Evolutionary conservation across 1,140 invertebrate species (phyloP).

Genomic region (Globodera ellingtonae): DNA sequence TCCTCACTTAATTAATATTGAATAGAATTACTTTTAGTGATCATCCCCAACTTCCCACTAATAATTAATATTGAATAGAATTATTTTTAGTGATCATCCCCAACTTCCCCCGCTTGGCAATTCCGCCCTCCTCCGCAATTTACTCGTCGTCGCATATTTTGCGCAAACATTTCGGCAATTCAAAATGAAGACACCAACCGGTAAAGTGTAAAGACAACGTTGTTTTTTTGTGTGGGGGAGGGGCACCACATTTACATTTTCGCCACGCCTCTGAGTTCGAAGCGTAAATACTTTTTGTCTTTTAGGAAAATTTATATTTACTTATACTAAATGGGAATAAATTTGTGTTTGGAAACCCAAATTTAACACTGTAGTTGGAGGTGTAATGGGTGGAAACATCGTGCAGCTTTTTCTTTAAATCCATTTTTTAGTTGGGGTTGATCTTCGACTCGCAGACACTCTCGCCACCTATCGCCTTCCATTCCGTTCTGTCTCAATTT

Average conservation of each 20-base stretch:
- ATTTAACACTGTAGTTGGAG: too few species aligned
- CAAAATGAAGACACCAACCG: not conserved
- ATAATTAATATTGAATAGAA: constrained; percentile 9
- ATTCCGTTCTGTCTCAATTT: constrained; percentile 34
- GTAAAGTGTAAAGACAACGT: not conserved
- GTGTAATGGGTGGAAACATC: too few species aligned
- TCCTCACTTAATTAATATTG: not conserved
- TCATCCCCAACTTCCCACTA: not conserved
- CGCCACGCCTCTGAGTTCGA: too few species aligned
- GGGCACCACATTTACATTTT: too few species aligned
- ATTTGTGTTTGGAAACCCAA: too few species aligned
- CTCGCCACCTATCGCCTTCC: constrained; percentile 29
- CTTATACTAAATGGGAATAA: too few species aligned
- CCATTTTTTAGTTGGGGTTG: not conserved
- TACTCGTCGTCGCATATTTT: constrained; percentile 40
- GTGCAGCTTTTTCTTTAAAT: too few species aligned
- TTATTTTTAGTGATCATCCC: constrained; percentile 6
- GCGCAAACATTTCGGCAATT: constrained; percentile 31
- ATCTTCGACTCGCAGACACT: constrained; percentile 25
- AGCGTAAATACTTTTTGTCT: too few species aligned
- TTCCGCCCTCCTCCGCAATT: constrained; percentile 29
- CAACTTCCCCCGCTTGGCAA: not conserved
- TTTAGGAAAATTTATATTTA: too few species aligned
- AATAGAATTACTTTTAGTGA: not conserved
- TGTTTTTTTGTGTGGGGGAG: too few species aligned